These are phyloP conservation scores for Tachuris rubrigastra DNA, from an alignment of 2,113 vertebrate species.

Conservation along the genomic window DNA sequence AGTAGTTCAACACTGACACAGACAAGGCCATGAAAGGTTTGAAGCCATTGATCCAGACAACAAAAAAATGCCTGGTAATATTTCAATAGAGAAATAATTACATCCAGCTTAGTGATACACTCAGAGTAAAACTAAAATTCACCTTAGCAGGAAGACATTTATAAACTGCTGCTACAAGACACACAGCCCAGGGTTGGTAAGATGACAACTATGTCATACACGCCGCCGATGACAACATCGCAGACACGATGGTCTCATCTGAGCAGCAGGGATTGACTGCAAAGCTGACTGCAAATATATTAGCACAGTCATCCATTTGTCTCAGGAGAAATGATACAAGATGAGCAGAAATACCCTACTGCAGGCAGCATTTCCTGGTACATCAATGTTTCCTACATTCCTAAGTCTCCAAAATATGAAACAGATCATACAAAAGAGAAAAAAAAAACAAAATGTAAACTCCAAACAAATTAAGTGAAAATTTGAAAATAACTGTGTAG, in stretches of 20 bases:
- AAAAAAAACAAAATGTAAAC: conserved; percentile 38
- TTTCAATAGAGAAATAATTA: neutral
- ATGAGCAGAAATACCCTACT: conserved; percentile 24
- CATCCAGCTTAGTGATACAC: neutral
- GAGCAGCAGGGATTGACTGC: neutral
- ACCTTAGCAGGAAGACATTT: neutral
- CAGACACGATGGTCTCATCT: neutral
- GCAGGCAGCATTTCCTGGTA: conserved; percentile 26
- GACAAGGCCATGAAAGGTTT: neutral
- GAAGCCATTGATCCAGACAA: neutral
- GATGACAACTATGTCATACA: rapidly evolving
- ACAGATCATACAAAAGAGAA: conserved; percentile 28
- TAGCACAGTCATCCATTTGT: neutral
- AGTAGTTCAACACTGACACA: neutral
- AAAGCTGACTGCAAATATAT: conserved; percentile 6
- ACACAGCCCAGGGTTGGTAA: neutral
- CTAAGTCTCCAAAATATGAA: conserved; percentile 46
- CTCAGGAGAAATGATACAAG: conserved; percentile 55
- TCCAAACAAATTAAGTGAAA: conserved; percentile 61
- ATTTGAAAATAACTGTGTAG: conserved; percentile 46
- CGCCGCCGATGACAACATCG: neutral
- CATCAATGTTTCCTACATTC: conserved; percentile 57
- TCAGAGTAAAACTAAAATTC: neutral
- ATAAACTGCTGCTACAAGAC: neutral
- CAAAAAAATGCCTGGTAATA: neutral